phyloP scores from a whole-genome alignment of 2,113 vertebrate species.

The Mobula hypostoma region DNA sequence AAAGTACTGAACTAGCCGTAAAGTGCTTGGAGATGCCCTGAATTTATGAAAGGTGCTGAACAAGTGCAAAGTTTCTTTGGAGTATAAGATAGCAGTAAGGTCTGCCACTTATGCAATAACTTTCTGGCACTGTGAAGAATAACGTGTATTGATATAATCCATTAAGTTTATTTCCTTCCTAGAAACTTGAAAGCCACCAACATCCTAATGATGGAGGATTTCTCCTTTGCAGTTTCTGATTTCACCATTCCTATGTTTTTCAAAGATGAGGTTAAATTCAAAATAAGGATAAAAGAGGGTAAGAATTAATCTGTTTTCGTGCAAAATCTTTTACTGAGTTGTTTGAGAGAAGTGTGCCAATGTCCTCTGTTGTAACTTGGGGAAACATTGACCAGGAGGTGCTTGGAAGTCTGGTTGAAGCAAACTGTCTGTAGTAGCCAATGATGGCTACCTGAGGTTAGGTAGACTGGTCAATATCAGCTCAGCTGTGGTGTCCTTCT shows the following conservation, averaged over 20 bases:
- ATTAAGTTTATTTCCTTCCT: constrained; percentile 18
- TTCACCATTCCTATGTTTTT: constrained; percentile 53
- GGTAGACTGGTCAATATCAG: background rate
- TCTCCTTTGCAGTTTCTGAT: constrained; percentile 58
- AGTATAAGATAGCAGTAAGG: background rate
- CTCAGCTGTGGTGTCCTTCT: background rate
- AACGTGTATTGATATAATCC: background rate
- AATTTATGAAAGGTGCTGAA: background rate
- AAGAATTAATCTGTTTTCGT: background rate
- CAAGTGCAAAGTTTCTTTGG: background rate
- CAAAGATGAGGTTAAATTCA: constrained; percentile 57
- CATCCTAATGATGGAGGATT: constrained; percentile 48
- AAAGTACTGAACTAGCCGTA: too few relatives aligned
- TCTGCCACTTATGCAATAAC: background rate
- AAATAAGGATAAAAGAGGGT: constrained; percentile 57
- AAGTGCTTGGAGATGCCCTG: background rate
- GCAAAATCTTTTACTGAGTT: constrained; percentile 35
- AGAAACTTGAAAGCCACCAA: constrained; percentile 75
- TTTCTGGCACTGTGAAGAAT: background rate
- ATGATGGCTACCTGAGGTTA: too few relatives aligned
- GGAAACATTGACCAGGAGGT: background rate
- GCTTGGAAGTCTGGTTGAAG: background rate
- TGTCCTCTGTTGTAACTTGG: background rate
- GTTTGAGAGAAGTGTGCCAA: background rate
- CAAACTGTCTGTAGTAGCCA: background rate